Percentiles rank a stretch among this genome's conserved stretches.
Conservation (phyloP, 2,888 invertebrate species). For the Acholoe squamosa region DNA sequence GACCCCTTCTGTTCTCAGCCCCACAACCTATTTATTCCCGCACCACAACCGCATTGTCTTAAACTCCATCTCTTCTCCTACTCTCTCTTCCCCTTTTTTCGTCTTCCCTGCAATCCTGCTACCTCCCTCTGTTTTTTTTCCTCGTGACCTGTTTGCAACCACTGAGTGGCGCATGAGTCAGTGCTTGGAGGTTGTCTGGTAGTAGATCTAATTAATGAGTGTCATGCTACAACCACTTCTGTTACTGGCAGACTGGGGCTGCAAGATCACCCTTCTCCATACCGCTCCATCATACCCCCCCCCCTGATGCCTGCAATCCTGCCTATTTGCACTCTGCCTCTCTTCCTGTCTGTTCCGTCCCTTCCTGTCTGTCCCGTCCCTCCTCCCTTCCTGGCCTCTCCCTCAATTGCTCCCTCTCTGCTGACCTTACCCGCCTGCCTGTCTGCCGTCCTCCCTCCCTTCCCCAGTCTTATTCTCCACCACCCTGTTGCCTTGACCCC, state of each 20-base stretch:
- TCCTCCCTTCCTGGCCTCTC: neutral
- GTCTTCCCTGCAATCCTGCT: neutral
- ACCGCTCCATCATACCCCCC: neutral
- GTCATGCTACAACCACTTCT: no score
- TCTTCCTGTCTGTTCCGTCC: no score
- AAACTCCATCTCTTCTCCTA: neutral
- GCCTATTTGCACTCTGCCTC: no score
- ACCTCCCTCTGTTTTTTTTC: neutral
- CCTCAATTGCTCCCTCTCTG: neutral
- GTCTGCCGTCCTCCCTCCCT: neutral
- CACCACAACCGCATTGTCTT: neutral
- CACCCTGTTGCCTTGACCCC: neutral
- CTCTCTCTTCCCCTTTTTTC: conserved; percentile 10
- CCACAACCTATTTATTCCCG: no score
- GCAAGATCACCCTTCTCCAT: neutral
- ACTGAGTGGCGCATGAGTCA: no score
- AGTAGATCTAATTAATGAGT: no score
- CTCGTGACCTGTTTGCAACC: neutral
- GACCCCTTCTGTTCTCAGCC: neutral
- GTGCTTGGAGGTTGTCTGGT: no score
- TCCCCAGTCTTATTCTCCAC: neutral
- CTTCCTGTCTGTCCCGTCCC: conserved; percentile 32
- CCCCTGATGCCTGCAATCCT: no score
- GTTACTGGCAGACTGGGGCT: no score
- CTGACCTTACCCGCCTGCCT: neutral